These are phyloP conservation scores for Phlogophora meticulosa DNA, from an alignment of 2,888 invertebrate species.

Conservation along the genomic window DNA sequence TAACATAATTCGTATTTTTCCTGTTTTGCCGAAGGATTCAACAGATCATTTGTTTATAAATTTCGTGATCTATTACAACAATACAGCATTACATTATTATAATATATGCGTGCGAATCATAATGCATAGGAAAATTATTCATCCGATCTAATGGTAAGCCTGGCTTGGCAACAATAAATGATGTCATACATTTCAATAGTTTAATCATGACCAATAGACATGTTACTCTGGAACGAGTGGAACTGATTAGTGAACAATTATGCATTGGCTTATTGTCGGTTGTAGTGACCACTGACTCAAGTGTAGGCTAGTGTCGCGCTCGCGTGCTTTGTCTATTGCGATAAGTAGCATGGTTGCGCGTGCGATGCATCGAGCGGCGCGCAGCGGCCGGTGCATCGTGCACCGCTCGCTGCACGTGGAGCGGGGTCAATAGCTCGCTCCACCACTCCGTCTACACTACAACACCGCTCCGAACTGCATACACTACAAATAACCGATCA, in stretches of 20 bases:
- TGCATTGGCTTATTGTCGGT: constrained; percentile 25
- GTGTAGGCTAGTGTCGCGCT: constrained; percentile 12
- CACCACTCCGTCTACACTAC: constrained; percentile 69
- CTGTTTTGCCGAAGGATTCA: constrained; percentile 32
- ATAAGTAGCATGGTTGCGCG: constrained; percentile 60
- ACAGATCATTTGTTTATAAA: constrained; percentile 26
- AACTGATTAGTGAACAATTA: constrained; percentile 47
- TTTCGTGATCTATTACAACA: constrained; percentile 31
- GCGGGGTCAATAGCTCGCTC: constrained; percentile 84
- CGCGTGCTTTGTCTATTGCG: constrained; percentile 38
- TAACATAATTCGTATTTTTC: constrained; percentile 40
- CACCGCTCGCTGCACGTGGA: constrained; percentile 77
- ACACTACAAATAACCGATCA: constrained; percentile 66
- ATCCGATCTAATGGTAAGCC: constrained; percentile 25
- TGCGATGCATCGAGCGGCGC: constrained; percentile 42
- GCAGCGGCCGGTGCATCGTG: constrained; percentile 65
- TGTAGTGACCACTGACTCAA: constrained; percentile 25
- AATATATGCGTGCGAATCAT: constrained; percentile 12
- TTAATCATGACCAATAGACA: constrained; percentile 48
- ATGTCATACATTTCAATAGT: constrained; percentile 59
- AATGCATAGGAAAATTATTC: constrained; percentile 44
- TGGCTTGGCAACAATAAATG: constrained; percentile 52
- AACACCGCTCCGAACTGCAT: constrained; percentile 60
- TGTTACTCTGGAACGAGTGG: constrained; percentile 29
- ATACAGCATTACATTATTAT: constrained; percentile 12